Base-by-base conservation (phyloP, 2,888 invertebrate genomes). In the Cenopis cana region DNA sequence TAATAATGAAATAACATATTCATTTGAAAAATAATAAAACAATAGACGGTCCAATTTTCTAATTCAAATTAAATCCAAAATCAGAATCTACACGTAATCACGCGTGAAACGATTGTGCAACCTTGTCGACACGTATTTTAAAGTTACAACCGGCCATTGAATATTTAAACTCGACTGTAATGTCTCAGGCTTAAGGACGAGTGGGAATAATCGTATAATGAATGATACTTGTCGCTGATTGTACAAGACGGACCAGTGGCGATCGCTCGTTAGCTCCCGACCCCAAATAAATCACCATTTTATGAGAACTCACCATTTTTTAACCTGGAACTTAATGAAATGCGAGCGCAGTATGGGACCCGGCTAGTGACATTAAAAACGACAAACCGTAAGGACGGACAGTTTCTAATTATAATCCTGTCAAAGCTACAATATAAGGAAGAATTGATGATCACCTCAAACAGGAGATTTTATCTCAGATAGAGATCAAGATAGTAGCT, bases 341-440 rank as follows among this genome's bases (percentile, higher is more conserved):
- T 90, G 90, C 93, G 92, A 89, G 89, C 92, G 85, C 93, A 91
- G 93, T 93, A 90, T 93, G 93, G 88, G 91, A 91, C 89, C 89
- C 87, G 83, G 81, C 90, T 89, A 92, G 91, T 89, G 92, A 93
- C 93, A 91, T 91, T 91, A 91, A 92, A 92, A 91, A 91, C 89
- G 91, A 90, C 89, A 90, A 87, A 89, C 90, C 88, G 86, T 89
- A 89, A 89, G 88, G 85, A 89, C 89, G 83, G 90, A 91, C 91
- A 89, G 89, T 89, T 92, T 93, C 91, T 92, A 92, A 93, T 93
- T 93, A 93, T 93, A 91, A 91, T 91, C 87, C 93, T 93, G 93
- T 93, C 93, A 93, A 90, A 91, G 88, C 88, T 85, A 82, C 87
- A 86, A 90, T 89, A 85, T 89, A 89, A 88, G 86, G 84, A 89